Conservation (phyloP, 2,888 invertebrate species). For the Syrista parreyssii region DNA sequence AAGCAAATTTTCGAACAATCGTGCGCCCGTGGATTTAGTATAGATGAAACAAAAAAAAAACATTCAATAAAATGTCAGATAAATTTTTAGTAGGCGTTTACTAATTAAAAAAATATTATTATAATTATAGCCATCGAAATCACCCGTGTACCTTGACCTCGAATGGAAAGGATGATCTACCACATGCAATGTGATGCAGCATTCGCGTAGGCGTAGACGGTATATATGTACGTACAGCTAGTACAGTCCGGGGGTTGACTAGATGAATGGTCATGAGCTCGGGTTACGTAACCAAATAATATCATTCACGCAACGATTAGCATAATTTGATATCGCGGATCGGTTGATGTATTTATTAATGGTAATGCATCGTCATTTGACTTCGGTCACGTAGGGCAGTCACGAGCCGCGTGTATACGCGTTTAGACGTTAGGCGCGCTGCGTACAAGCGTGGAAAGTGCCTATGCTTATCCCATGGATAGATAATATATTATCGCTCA, state of each 20-base stretch:
- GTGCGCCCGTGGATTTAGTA: not conserved
- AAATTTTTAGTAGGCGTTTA: not conserved
- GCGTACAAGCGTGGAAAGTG: not conserved
- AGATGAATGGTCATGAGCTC: slow-evolving; percentile 41
- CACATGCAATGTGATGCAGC: not conserved
- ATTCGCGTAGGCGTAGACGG: not conserved
- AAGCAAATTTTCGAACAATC: not conserved
- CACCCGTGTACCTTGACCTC: slow-evolving; percentile 46
- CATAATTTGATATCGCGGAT: slow-evolving; percentile 53
- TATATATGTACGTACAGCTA: not conserved
- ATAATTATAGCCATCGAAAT: not conserved
- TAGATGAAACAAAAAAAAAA: not conserved
- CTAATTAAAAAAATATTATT: not conserved
- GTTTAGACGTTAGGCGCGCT: not conserved
- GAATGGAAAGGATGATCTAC: slow-evolving; percentile 32
- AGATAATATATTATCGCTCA: slow-evolving; percentile 47
- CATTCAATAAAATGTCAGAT: not conserved
- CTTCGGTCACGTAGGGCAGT: slow-evolving; percentile 1
- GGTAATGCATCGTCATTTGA: slow-evolving; percentile 26
- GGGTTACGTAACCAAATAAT: slow-evolving; percentile 47
- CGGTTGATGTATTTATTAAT: slow-evolving; percentile 50
- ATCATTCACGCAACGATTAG: slow-evolving; percentile 51
- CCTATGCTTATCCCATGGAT: slow-evolving; percentile 17
- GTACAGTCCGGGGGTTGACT: slow-evolving; percentile 10
- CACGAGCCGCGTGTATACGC: not conserved